These are phyloP conservation scores for human DNA, from an alignment of 2,113 vertebrate species.

Conservation along the genomic window GRCh38 chr4:152893501-152894000, in stretches of 20 bases:
- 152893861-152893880: not conserved
- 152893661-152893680: not conserved
- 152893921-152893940: not conserved
- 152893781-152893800: not conserved
- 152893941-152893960: not conserved
- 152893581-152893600: not conserved
- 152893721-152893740: not conserved
- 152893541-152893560: not conserved
- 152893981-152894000: too few species aligned
- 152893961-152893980: too few species aligned
- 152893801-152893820: not conserved
- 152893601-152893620: not conserved
- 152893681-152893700: not conserved
- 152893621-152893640: conserved; percentile 42
- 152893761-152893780: not conserved
- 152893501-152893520: not conserved
- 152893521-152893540: not conserved
- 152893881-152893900: not conserved
- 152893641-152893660: not conserved
- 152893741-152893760: not conserved
- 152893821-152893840: not conserved
- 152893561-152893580: not conserved
- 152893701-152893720: not conserved
- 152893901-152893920: not conserved
- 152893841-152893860: not conserved